Base-by-base conservation (phyloP, 2,797 vertebrate genomes). In the Sphenopsis melanotis region DNA sequence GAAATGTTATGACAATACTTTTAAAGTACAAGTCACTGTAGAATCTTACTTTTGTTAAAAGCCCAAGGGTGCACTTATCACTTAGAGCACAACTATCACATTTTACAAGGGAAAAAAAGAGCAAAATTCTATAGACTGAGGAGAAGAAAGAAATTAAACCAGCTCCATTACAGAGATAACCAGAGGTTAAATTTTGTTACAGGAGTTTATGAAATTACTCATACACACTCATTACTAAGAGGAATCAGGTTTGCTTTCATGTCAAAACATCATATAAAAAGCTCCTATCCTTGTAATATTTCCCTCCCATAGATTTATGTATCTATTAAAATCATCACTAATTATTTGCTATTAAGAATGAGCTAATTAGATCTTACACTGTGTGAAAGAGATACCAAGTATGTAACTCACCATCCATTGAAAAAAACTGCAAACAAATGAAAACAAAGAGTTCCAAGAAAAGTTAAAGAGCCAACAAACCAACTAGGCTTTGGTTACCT, bases 341-440 rank as follows among this genome's bases (percentile, higher is more conserved):
- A 95, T 94, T 92, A 83, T 82, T 83, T 86, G 49, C 46, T 90
- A 52, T 80, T 91, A 95, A 93, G 77, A 87, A 69, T 34, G 12
- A 90, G 9, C 44, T 95, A 94, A 96, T 94, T 91, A 91, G 55
- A 79, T 64, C 52, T 75, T 84, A 57, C 37, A 65, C 41, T 36
- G n/a, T 9, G 0, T 82, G 56, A 70, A 63, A 82, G 59, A 90
- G 49, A 83, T 70, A 68, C 6, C 57, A 46, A 94, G 46, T 57
- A 55, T 8, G 1, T 41, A 81, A 83, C 24, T 80, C 9, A 10
- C 17, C 9, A 56, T 85, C 83, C 34, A n/a, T 78, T 81, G 55
- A n/a, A 89, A 55, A 60, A 16, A 85, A 6, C 24, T 59, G 36
- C 50, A 94, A 94, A 90, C 44, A 93, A 77, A 90, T 24, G 30